Percentiles rank a stretch among this genome's conserved stretches.
Evolutionary conservation across 1,140 invertebrate genomes (phyloP).

Genomic region (Drosophila parvula): DNA sequence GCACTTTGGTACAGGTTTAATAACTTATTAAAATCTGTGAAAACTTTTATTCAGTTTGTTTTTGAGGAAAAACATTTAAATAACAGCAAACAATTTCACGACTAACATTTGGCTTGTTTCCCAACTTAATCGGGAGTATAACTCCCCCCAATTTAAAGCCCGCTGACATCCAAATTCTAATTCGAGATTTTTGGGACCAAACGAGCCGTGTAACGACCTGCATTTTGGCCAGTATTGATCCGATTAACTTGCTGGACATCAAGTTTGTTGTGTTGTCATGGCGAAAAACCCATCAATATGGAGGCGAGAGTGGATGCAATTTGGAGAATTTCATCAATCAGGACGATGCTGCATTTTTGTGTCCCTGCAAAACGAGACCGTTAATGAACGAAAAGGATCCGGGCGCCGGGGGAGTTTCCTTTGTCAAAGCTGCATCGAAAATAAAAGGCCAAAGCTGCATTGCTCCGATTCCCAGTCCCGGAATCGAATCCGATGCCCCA

Average conservation of each 20-base stretch:
- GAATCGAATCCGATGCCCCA: conserved; percentile 4
- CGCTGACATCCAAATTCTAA: conserved; percentile 20
- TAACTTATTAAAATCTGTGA: not conserved
- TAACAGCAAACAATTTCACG: too few relatives aligned
- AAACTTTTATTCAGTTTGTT: not conserved
- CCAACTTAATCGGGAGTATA: not conserved
- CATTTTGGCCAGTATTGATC: conserved; percentile 40
- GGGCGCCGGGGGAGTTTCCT: conserved; percentile 25
- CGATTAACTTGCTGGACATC: conserved; percentile 45
- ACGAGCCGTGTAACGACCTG: conserved; percentile 40
- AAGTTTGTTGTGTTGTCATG: conserved; percentile 44
- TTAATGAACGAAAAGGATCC: conserved; percentile 40
- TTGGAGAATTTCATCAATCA: conserved; percentile 52
- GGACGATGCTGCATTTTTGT: conserved; percentile 36
- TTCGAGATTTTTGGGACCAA: conserved; percentile 29
- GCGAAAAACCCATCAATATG: conserved; percentile 36
- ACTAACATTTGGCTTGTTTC: not conserved
- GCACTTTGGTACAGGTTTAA: not conserved
- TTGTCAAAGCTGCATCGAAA: conserved; percentile 42
- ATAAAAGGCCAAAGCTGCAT: conserved; percentile 33
- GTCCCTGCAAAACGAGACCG: conserved; percentile 17
- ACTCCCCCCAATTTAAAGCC: not conserved
- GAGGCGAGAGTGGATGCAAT: conserved; percentile 41
- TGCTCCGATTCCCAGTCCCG: conserved; percentile 11
- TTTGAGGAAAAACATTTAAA: too few relatives aligned